phyloP scores from a whole-genome alignment of 2,888 invertebrate genomes.

The Adela reaumurella region DNA sequence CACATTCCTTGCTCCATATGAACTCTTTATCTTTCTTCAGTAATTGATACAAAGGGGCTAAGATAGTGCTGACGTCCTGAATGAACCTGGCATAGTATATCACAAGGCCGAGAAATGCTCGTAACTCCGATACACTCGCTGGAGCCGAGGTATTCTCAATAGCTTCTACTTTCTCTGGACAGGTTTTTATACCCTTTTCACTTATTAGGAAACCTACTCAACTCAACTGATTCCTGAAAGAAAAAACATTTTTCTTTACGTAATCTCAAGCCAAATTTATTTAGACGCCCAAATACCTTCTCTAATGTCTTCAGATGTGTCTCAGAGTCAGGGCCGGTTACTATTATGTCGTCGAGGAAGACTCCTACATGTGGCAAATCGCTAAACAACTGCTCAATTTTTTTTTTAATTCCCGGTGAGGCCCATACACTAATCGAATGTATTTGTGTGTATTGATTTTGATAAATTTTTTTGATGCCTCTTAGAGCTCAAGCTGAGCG shows the following conservation, averaged over 20 bases:
- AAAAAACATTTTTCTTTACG: neutral
- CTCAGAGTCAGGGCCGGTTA: neutral
- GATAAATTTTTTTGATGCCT: conserved; percentile 6
- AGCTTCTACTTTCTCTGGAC: neutral
- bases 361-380: neutral
- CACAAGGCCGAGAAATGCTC: neutral
- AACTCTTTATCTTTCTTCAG: neutral
- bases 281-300: neutral
- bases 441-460: conserved; percentile 14
- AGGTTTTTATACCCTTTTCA: neutral
- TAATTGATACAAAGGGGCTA: neutral
- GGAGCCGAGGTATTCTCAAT: neutral
- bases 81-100: neutral
- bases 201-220: neutral
- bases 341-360: neutral
- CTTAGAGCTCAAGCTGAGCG: conserved; percentile 8
- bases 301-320: neutral
- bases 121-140: neutral
- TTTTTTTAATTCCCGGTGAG: conserved; percentile 11
- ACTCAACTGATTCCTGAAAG: neutral
- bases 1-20: neutral
- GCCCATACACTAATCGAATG: conserved; percentile 12
- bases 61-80: neutral
- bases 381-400: neutral
- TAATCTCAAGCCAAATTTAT: neutral